A percentile compares a stretch with the other conserved stretches of the same genome.
phyloP scores from a whole-genome alignment of 2,888 invertebrate genomes.

The Melolontha melolontha region DNA sequence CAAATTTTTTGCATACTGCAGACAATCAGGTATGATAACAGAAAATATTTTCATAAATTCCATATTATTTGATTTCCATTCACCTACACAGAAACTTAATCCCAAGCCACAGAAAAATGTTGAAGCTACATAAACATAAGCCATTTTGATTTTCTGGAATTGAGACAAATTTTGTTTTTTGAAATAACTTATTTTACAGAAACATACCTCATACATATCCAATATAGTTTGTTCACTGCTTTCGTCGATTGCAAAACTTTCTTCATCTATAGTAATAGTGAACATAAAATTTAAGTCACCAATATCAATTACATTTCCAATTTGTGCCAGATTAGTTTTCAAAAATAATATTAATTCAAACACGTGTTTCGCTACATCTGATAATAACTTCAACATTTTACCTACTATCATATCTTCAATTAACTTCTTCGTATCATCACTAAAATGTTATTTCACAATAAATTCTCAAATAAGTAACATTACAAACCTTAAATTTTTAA shows the following conservation, averaged over 20 bases:
- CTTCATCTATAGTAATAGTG: slow-evolving; percentile 13
- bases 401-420: slow-evolving; percentile 15
- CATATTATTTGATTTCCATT: slow-evolving; percentile 1
- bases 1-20: not conserved
- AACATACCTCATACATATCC: slow-evolving; percentile 27
- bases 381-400: slow-evolving; percentile 14
- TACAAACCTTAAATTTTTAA: slow-evolving; percentile 32
- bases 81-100: slow-evolving; percentile 22
- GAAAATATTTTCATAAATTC: slow-evolving; percentile 24
- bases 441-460: slow-evolving; percentile 12
- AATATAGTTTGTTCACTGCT: slow-evolving; percentile 15
- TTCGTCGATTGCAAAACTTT: not conserved
- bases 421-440: slow-evolving; percentile 26
- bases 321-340: slow-evolving; percentile 1
- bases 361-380: not conserved
- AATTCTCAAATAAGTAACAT: slow-evolving; percentile 1
- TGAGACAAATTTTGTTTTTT: not conserved
- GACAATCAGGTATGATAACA: slow-evolving; percentile 19
- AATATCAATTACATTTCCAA: slow-evolving; percentile 13
- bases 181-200: not conserved
- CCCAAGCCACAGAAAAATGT: slow-evolving; percentile 37
- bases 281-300: slow-evolving; percentile 33
- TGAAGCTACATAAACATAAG: slow-evolving; percentile 35
- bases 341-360: slow-evolving; percentile 22
- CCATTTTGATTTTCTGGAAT: slow-evolving; percentile 35